Percentiles rank a stretch among this genome's conserved stretches.
Evolutionary conservation across 2,113 vertebrate species (phyloP).

Genomic region (Heterotilapia buettikoferi): DNA sequence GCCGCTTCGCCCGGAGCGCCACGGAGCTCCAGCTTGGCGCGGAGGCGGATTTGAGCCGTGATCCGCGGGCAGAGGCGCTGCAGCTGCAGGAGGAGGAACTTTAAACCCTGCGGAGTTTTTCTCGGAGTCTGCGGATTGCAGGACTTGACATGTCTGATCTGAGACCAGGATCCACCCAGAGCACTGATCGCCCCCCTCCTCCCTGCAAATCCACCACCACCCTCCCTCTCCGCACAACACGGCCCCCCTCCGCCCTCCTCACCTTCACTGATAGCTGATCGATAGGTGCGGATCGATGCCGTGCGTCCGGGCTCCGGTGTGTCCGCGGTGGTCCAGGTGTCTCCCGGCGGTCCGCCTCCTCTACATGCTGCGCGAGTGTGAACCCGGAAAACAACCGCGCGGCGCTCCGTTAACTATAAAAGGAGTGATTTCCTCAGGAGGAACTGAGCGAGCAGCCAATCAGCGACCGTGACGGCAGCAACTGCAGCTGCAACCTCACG

Average conservation of each 20-base stretch:
- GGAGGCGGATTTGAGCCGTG: not conserved
- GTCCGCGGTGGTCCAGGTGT: conserved; percentile 44
- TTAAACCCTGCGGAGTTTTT: not conserved
- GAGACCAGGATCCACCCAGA: conserved; percentile 31
- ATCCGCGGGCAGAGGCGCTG: not conserved
- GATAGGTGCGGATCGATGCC: conserved; percentile 1
- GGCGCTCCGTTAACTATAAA: conserved; percentile 47
- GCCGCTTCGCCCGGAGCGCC: not conserved
- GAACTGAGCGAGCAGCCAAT: conserved; percentile 35
- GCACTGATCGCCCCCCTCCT: not conserved
- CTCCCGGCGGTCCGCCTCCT: conserved; percentile 31
- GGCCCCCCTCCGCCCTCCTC: not conserved
- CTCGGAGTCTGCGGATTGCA: conserved; percentile 6
- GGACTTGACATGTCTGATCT: conserved; percentile 45
- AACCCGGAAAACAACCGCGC: conserved; percentile 55
- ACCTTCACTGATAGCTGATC: conserved; percentile 40
- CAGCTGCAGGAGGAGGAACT: not conserved
- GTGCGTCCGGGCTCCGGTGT: not conserved
- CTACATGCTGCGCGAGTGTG: conserved; percentile 31
- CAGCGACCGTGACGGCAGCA: not conserved
- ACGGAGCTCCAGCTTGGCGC: not conserved
- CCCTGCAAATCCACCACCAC: not conserved
- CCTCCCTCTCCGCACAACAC: not conserved
- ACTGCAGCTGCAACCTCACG: not conserved
- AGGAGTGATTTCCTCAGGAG: conserved; percentile 59